Evolutionary conservation across 2,888 invertebrate genomes (phyloP).

Genomic region (Hydrotaea cyrtoneurina): DNA sequence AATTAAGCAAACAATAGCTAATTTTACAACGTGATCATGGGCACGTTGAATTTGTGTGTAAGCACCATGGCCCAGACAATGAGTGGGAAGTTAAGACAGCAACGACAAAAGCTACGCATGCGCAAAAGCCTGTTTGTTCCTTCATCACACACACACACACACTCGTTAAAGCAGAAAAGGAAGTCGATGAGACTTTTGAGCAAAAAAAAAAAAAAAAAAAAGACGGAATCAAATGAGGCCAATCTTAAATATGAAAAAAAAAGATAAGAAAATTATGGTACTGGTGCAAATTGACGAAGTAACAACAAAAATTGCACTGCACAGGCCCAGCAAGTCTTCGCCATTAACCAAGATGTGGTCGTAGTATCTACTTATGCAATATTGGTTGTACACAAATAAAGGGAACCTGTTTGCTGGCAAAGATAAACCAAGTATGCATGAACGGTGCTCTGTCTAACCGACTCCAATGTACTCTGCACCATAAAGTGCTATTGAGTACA

Average conservation of each 20-base stretch:
- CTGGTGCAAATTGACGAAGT: neutral
- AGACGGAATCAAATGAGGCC: slow-evolving; percentile 15
- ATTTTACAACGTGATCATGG: slow-evolving; percentile 41
- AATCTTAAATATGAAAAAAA: slow-evolving; percentile 5
- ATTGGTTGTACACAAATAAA: neutral
- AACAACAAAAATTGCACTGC: neutral
- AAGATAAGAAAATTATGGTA: slow-evolving; percentile 11
- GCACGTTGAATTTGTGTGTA: slow-evolving; percentile 15
- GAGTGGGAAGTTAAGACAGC: neutral
- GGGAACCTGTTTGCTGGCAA: neutral
- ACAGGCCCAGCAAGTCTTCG: neutral
- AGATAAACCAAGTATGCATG: too few relatives aligned
- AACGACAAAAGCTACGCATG: slow-evolving; percentile 37
- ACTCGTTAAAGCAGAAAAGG: neutral
- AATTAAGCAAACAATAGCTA: slow-evolving; percentile 12
- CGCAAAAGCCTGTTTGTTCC: neutral
- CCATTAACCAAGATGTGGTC: neutral
- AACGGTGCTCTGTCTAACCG: neutral
- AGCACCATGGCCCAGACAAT: neutral
- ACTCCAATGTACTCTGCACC: too few relatives aligned
- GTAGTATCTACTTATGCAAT: slow-evolving; percentile 27
- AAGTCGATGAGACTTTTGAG: slow-evolving; percentile 13
- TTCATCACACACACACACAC: neutral
- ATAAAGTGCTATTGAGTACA: too few relatives aligned
- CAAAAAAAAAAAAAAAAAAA: slow-evolving; percentile 4